Base-by-base conservation (phyloP, 1,140 invertebrate species). In the Papilio machaon region DNA sequence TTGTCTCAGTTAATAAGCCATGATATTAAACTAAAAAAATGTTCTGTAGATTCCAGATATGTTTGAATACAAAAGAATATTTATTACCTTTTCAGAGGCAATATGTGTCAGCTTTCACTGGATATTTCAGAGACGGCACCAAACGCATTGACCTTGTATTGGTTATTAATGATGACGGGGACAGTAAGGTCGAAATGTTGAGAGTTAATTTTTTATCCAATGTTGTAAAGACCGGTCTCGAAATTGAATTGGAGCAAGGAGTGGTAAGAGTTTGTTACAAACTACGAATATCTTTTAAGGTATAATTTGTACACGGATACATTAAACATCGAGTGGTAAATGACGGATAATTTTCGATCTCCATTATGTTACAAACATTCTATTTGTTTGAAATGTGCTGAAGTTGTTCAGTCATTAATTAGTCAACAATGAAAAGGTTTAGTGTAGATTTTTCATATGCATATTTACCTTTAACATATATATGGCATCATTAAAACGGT, bases 71-170 rank as follows among this genome's bases (percentile, higher is more conserved):
- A 58, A 58, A 58, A 7, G 15, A 17, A n/a, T 58, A n/a, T 58
- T 70, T 70, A 15, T 15, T 38, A 70, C 2, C 23, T 1, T 70
- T 70, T 1, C 64, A 70, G 64, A 70, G n/a, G 64, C 23, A 30
- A 70, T 70, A 70, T 70, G 30, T 17, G 64, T 13, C 64, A 70
- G 30, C 64, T 58, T 47, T 74, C 23, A 82, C 81, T 4, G 82
- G 82, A 52, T 80, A n/a, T 19, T 85, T 86, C 58, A 80, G 80
- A 79, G 82, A 86, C 49, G 79, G 82, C 43, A 13, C 60, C n/a
- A 82, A 78, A 64, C 82, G 82, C 10, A 85, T 86, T n/a, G 85
- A 86, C 52, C n/a, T 86, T 17, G 60, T 86, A 38, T 64, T 86
- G 15, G 84, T 85, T 9, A 46, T 85, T 10, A 49, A 80, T 46